Conservation (phyloP, 23 tunicate species). For the Clavelina lepadiformis region DNA sequence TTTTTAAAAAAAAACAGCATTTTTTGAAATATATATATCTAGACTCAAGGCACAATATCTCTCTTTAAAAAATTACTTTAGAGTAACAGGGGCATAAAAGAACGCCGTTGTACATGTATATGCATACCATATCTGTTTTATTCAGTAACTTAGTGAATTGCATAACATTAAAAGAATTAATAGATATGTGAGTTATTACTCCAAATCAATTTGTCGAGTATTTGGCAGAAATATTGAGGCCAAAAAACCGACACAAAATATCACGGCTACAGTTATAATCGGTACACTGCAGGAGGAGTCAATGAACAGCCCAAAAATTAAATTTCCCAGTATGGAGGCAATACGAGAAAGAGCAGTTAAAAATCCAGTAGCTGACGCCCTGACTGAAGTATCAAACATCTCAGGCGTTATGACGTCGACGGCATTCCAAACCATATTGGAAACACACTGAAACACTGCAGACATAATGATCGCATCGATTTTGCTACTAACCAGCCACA, state of each 20-base stretch:
- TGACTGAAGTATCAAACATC: conserved; percentile 59
- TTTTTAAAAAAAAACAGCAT: too few species aligned
- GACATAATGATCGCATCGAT: conserved; percentile 32
- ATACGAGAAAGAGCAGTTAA: conserved; percentile 55
- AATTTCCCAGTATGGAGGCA: conserved; percentile 67
- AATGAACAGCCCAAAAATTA: conserved; percentile 60
- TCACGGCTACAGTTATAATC: conserved; percentile 27
- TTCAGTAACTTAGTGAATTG: too few species aligned
- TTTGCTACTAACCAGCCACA: not conserved
- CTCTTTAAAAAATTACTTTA: too few species aligned
- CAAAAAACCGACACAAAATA: conserved; percentile 36
- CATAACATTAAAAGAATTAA: not conserved
- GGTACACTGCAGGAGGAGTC: conserved; percentile 75
- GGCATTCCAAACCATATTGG: conserved; percentile 76
- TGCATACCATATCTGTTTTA: too few species aligned
- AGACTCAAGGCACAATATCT: too few species aligned
- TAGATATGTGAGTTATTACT: not conserved
- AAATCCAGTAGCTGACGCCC: conserved; percentile 75
- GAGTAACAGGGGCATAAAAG: too few species aligned
- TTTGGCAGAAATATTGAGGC: conserved; percentile 61
- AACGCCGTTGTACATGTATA: too few species aligned
- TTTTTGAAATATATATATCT: too few species aligned
- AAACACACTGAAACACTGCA: conserved; percentile 53
- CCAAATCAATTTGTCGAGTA: conserved; percentile 24
- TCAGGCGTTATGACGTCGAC: conserved; percentile 82